Evolutionary conservation across 2,888 invertebrate species (phyloP), one percentile per base, ranked within the genome.

Genomic region (Hemistola chrysoprasaria): DNA sequence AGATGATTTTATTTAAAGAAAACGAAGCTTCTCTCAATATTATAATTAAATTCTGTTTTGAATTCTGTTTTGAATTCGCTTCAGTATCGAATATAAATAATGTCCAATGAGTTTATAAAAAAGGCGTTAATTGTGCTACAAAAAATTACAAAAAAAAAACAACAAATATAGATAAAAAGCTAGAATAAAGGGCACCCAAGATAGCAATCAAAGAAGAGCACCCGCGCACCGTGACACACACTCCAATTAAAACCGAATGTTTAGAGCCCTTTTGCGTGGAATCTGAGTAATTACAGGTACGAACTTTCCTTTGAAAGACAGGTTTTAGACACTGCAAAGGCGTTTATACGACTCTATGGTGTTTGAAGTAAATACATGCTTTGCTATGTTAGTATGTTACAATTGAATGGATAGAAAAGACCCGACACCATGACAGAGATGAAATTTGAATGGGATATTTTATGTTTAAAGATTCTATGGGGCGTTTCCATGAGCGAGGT

Each of bases 181-280:
- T 51, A 22, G 39, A 41, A 40, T 53, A 54, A 62, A 58, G 60
- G 59, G 54, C 61, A 51, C 40, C 53, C 55, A 71, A 81, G 78
- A 78, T 67, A 74, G 76, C 71, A 78, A 78, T 75, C 79, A 85
- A 84, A 83, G 79, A 69, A 61, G 30, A 16, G 25, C 8, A 61
- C 62, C 68, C 68, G 60, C 68, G 73, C 77, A 65, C 78, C 73
- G 78, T 73, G 77, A 81, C 74, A 64, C 58, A 65, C 56, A 65
- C 82, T 85, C 82, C 83, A 87, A 87, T 87, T 87, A 85, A 86
- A 78, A 76, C 62, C 55, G 70, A 77, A 78, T 73, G 75, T 79
- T 80, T 76, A 73, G 71, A 68, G 63, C 54, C 59, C 58, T 52
- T 54, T 34, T 26, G 30, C 23, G 60, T 60, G 56, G 63, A 63